Evolutionary conservation across 2,113 vertebrate species (phyloP).

Genomic region (Nibea albiflora): DNA sequence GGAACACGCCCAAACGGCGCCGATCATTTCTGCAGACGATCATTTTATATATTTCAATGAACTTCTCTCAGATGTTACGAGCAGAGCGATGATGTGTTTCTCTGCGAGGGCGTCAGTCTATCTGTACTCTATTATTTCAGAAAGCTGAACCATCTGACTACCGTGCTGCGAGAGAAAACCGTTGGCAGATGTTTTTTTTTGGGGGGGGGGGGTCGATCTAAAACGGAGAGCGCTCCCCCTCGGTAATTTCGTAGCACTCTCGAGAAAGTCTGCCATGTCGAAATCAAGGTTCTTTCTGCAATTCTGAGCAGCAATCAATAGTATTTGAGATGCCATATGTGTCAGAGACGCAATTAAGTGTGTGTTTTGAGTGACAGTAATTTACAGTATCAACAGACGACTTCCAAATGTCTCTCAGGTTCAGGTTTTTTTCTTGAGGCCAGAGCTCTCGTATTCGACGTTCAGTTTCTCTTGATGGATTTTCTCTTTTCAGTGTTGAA

Average conservation of each 20-base stretch:
- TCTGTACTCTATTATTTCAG: slow-evolving; percentile 21
- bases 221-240: slow-evolving; percentile 54
- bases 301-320: slow-evolving; percentile 69
- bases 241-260: slow-evolving; percentile 50
- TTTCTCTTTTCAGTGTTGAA: neutral
- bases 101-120: neutral
- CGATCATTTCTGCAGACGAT: neutral
- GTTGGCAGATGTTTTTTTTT: slow-evolving; percentile 70
- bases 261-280: slow-evolving; percentile 31
- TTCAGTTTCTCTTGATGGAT: neutral
- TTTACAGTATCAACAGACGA: slow-evolving; percentile 29
- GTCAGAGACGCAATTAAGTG: slow-evolving; percentile 61
- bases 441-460: neutral
- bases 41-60: slow-evolving; percentile 36
- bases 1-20: slow-evolving; percentile 9
- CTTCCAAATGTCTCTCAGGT: slow-evolving; percentile 34
- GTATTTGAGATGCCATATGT: slow-evolving; percentile 65
- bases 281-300: slow-evolving; percentile 67
- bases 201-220: slow-evolving; percentile 39
- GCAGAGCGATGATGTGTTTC: neutral
- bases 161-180: slow-evolving; percentile 40
- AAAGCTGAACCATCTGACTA: slow-evolving; percentile 45
- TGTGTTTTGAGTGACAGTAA: slow-evolving; percentile 44
- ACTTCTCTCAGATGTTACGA: slow-evolving; percentile 26
- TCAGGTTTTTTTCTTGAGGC: slow-evolving; percentile 20